These are phyloP conservation scores for Anneissia japonica DNA, from an alignment of 35 echinoderm and acorn worm genomes.

Conservation along the genomic window DNA sequence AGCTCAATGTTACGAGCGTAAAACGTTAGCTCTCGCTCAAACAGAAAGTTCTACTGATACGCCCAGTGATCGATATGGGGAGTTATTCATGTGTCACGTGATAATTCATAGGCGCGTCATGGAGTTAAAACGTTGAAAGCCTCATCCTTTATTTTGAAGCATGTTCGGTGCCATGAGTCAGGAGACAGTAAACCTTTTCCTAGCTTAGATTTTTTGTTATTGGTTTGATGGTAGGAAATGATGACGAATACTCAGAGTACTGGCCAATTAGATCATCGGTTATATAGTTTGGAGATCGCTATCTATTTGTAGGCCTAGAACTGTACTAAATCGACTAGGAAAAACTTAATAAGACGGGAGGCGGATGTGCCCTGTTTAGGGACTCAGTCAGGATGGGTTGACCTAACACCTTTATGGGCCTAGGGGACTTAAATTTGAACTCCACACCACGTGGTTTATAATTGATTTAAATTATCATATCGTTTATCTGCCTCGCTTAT, in stretches of 20 bases:
- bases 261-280: not conserved
- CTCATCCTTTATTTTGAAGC: not conserved
- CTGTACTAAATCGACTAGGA: not conserved
- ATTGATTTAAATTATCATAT: not conserved
- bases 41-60: not conserved
- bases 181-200: not conserved
- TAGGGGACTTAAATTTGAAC: not conserved
- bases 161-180: slow-evolving; percentile 1
- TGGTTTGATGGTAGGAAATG: not conserved
- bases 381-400: not conserved
- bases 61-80: not conserved
- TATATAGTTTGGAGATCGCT: not conserved
- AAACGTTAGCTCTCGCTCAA: not conserved
- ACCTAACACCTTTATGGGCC: not conserved
- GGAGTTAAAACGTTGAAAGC: not conserved
- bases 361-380: not conserved
- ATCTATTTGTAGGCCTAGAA: not conserved
- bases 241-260: not conserved
- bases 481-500: not conserved
- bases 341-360: not conserved
- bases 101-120: not conserved
- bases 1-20: not conserved
- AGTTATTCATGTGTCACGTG: not conserved
- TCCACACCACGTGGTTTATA: not conserved
- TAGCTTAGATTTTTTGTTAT: not conserved